Evolutionary conservation across 1,140 invertebrate species (phyloP), one percentile per base, ranked within the genome.

Genomic region (Cephus cinctus): DNA sequence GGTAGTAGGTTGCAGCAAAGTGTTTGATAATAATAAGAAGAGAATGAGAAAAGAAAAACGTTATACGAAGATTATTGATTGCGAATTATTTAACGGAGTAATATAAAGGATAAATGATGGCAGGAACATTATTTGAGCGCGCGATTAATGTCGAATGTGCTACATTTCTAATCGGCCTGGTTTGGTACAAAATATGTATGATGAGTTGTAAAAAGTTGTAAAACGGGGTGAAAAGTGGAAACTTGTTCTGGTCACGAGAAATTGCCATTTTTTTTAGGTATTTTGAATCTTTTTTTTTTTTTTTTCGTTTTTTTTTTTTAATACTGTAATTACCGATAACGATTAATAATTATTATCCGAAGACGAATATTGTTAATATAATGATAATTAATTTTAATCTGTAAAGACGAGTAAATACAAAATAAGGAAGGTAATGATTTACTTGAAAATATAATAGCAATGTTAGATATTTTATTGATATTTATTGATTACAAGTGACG

Each of bases 391-490:
- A 63, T 67, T 71, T 61, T 66, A 65, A 71, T 59, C 56, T 70
- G 63, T 70, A 68, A 65, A 63, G 47, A 63, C 50, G 32, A 59
- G 63, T 52, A 47, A 56, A 69, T 60, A 61, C 40, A 52, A 63
- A 50, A 50, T 61, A 66, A 56, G 52, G 41, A 52, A 61, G 48
- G 41, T 66, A 66, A 66, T 50, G 43, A 57, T 67, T 67, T 63
- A 70, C 63, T 65, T 68, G 56, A 65, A 71, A 68, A 65, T 70
- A 69, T 67, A 66, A 65, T 69, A 70, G 69, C 61, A 65, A 71
- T 73, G 69, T 73, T 74, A 71, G 67, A 73, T 74, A 71, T 73
- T 73, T 71, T 74, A 74, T 74, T 71, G 61, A 71, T 73, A 74
- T 74, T 74, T 74, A 74, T 74, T 73, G 57, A 62, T 63, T 61